phyloP scores from a whole-genome alignment of 2,888 invertebrate species.

The Morpho achilles region DNA sequence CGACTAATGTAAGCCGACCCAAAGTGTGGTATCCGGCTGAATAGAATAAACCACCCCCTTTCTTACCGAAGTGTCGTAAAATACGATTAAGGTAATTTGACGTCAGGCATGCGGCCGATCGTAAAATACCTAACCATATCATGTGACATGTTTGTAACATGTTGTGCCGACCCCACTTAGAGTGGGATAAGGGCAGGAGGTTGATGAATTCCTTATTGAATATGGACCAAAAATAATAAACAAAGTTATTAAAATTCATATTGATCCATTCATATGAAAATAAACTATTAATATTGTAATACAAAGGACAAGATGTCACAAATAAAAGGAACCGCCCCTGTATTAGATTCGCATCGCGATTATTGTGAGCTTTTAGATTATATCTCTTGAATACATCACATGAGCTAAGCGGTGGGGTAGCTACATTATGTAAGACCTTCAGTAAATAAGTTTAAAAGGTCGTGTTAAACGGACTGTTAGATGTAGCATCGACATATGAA shows the following conservation, averaged over 20 bases:
- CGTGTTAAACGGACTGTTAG: too few species aligned
- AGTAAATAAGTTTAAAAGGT: not conserved
- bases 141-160: too few species aligned
- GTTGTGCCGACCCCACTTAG: too few species aligned
- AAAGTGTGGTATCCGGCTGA: too few species aligned
- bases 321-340: not conserved
- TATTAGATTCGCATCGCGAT: conserved; percentile 1
- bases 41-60: too few species aligned
- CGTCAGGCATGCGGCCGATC: too few species aligned
- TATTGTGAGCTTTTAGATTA: conserved; percentile 3
- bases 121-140: too few species aligned
- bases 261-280: not conserved
- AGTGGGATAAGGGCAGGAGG: too few species aligned
- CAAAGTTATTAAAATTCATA: not conserved
- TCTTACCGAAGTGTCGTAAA: too few species aligned
- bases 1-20: too few species aligned
- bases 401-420: conserved; percentile 2
- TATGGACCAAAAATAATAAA: not conserved
- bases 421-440: not conserved
- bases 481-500: too few species aligned
- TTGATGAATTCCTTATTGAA: not conserved
- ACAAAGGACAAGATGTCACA: not conserved
- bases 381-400: conserved; percentile 11
- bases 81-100: too few species aligned
- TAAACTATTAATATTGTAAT: not conserved